A percentile compares a stretch with the other conserved stretches of the same genome.
phyloP scores from a whole-genome alignment of 2,797 vertebrate genomes.

The Arnoldichthys spilopterus region DNA sequence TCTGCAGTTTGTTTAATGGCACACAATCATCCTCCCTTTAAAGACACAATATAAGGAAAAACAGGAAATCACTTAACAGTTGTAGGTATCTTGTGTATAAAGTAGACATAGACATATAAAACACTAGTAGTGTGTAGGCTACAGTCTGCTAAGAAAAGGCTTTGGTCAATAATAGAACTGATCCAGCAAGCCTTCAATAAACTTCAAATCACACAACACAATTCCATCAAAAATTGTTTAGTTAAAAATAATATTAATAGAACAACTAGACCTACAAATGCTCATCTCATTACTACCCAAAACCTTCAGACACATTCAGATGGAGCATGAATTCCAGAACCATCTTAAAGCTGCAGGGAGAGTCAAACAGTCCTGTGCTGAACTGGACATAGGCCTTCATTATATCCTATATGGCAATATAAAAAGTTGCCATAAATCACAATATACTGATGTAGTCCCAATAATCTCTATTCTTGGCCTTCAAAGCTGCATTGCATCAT shows the following conservation, averaged over 20 bases:
- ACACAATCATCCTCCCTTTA: not conserved
- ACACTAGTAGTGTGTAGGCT: too few relatives aligned
- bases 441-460: not conserved
- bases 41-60: too few relatives aligned
- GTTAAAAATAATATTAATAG: too few relatives aligned
- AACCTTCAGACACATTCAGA: not conserved
- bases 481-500: conserved; percentile 2
- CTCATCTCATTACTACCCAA: not conserved
- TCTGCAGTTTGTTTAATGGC: not conserved
- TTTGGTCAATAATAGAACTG: too few relatives aligned
- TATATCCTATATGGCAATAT: not conserved
- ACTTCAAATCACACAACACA: not conserved
- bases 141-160: too few relatives aligned
- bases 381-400: not conserved
- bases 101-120: too few relatives aligned
- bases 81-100: too few relatives aligned
- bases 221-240: not conserved
- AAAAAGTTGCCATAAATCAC: not conserved
- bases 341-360: not conserved
- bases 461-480: not conserved
- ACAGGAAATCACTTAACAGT: too few relatives aligned
- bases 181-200: too few relatives aligned
- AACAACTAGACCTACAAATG: too few relatives aligned
- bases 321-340: not conserved
- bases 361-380: not conserved